Percentiles rank a stretch among this genome's conserved stretches.
phyloP scores from a whole-genome alignment of 2,888 invertebrate genomes.

The Tanytarsus gracilentus region DNA sequence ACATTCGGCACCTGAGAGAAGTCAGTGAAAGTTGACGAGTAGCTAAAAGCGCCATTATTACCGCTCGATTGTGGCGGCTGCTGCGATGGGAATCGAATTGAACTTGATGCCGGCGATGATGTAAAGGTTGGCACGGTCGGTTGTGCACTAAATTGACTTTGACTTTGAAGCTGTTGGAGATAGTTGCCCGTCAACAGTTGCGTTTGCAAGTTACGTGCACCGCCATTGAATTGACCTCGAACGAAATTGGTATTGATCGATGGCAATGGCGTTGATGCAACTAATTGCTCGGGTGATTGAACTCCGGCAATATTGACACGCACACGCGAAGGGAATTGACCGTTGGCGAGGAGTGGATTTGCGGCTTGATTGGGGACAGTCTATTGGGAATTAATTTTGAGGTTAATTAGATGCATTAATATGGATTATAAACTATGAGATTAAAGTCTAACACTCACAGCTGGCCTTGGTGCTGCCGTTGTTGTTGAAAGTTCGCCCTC shows the following conservation, averaged over 20 bases:
- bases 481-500: constrained; percentile 58
- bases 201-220: constrained; percentile 49
- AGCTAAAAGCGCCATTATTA: constrained; percentile 11
- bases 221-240: constrained; percentile 54
- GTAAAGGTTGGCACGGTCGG: constrained; percentile 32
- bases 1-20: too few species aligned
- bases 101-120: constrained; percentile 32
- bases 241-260: constrained; percentile 47
- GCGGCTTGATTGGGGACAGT: constrained; percentile 46
- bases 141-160: constrained; percentile 33
- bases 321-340: constrained; percentile 51
- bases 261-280: constrained; percentile 41
- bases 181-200: constrained; percentile 42
- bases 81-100: constrained; percentile 1
- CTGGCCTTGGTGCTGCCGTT: constrained; percentile 46
- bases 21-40: constrained; percentile 30
- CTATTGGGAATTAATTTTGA: constrained; percentile 31
- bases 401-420: neutral
- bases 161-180: constrained; percentile 1
- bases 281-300: constrained; percentile 42
- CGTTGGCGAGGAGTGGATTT: constrained; percentile 50
- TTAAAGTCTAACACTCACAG: constrained; percentile 33
- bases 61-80: neutral
- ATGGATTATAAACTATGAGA: neutral
- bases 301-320: constrained; percentile 46